A percentile compares a stretch with the other conserved stretches of the same genome.
Evolutionary conservation across 2,113 vertebrate genomes (phyloP).

Genomic region (Perccottus glenii): DNA sequence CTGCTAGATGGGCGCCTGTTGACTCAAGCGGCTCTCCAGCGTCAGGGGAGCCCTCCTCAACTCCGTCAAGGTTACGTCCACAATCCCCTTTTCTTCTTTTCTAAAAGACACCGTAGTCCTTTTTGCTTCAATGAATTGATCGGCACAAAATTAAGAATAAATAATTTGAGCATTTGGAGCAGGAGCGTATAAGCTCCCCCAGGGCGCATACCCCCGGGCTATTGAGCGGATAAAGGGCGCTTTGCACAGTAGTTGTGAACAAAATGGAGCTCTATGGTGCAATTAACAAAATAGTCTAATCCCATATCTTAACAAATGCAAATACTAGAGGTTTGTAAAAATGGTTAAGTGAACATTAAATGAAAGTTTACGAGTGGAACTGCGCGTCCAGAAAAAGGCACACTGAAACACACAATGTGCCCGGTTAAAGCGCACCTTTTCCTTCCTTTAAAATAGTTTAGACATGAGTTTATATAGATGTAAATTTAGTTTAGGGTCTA

Average conservation of each 20-base stretch:
- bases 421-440: slow-evolving; percentile 78
- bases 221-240: slow-evolving; percentile 96
- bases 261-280: slow-evolving; percentile 93
- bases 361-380: slow-evolving; percentile 94
- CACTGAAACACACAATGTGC: slow-evolving; percentile 90
- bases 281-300: slow-evolving; percentile 99
- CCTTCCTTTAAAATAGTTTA: slow-evolving; percentile 75
- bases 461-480: slow-evolving; percentile 80
- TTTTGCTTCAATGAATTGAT: slow-evolving; percentile 99
- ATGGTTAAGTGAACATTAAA: slow-evolving; percentile 99
- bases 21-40: slow-evolving; percentile 97
- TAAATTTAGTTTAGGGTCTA: slow-evolving; percentile 89
- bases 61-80: slow-evolving; percentile 99
- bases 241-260: slow-evolving; percentile 91
- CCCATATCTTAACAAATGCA: slow-evolving; percentile 99
- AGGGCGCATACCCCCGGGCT: slow-evolving; percentile 95
- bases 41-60: slow-evolving; percentile 94
- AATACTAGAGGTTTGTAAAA: slow-evolving; percentile 99
- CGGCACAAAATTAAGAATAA: slow-evolving; percentile 99
- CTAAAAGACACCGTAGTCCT: slow-evolving; percentile 99
- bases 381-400: slow-evolving; percentile 85
- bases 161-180: slow-evolving; percentile 99
- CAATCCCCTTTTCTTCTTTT: slow-evolving; percentile 99
- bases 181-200: slow-evolving; percentile 95
- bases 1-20: slow-evolving; percentile 99